Evolutionary conservation across 2,113 vertebrate genomes (phyloP).

Genomic region (Glaucidium brasilianum): DNA sequence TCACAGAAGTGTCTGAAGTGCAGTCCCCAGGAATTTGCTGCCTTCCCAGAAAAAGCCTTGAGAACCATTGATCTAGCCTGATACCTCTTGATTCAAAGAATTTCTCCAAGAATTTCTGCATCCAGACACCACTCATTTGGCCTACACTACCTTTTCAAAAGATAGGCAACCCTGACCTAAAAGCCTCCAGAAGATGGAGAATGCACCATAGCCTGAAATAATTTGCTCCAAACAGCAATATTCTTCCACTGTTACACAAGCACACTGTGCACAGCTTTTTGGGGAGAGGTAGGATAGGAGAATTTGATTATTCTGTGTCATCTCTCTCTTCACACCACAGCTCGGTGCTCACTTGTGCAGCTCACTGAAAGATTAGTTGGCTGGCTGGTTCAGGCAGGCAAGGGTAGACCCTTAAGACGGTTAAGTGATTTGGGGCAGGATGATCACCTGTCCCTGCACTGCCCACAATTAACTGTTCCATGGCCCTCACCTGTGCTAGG

Average conservation of each 20-base stretch:
- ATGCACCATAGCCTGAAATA: background rate
- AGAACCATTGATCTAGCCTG: background rate
- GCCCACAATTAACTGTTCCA: conserved; percentile 36
- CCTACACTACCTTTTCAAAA: background rate
- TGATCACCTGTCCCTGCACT: conserved; percentile 27
- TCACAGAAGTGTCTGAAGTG: background rate
- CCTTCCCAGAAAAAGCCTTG: background rate
- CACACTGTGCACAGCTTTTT: background rate
- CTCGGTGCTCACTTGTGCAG: background rate
- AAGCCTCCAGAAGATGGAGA: background rate
- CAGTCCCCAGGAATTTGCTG: background rate
- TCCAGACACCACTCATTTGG: background rate
- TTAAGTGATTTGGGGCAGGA: conserved; percentile 61
- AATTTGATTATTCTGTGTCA: background rate
- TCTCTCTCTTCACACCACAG: background rate
- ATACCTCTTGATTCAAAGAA: background rate
- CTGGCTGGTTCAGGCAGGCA: background rate
- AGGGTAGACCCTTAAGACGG: conserved; percentile 52
- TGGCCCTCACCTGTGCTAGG: background rate
- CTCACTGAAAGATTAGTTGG: conserved; percentile 29
- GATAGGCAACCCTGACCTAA: background rate
- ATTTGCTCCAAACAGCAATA: background rate
- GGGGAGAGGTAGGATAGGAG: background rate
- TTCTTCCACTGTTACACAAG: background rate
- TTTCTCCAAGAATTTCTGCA: background rate